Evolutionary conservation across 2,797 vertebrate species (phyloP).

Genomic region (Apogon talboti): DNA sequence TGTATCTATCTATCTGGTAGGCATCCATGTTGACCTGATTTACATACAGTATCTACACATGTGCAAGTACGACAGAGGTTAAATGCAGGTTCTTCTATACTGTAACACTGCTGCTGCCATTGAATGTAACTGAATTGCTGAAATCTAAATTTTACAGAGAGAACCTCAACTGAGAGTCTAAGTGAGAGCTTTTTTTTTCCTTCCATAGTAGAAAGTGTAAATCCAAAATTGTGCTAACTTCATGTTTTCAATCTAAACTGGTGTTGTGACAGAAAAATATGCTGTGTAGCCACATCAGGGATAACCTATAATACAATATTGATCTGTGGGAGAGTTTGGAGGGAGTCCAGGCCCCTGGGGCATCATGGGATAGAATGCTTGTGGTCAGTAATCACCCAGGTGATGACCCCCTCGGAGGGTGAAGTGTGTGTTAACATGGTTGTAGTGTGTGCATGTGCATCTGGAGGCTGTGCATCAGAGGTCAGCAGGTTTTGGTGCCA

Average conservation of each 20-base stretch:
- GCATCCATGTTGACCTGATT: too few species aligned
- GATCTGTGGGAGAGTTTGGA: conserved; percentile 51
- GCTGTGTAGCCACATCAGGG: conserved; percentile 58
- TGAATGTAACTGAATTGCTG: conserved; percentile 24
- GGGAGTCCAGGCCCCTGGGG: conserved; percentile 35
- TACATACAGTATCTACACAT: too few species aligned
- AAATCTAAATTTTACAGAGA: conserved; percentile 33
- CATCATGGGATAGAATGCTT: conserved; percentile 46
- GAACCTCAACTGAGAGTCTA: conserved; percentile 19
- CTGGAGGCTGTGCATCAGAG: conserved; percentile 19
- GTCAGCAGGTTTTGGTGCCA: conserved; percentile 27
- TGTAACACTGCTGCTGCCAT: conserved; percentile 26
- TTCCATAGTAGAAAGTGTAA: conserved; percentile 23
- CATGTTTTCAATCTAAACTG: conserved; percentile 60
- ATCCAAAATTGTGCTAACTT: conserved; percentile 64
- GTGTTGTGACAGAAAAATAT: conserved; percentile 63
- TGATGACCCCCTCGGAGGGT: conserved; percentile 21
- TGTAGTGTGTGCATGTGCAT: not conserved
- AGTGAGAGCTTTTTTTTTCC: not conserved
- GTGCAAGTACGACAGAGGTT: too few species aligned
- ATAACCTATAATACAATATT: conserved; percentile 62
- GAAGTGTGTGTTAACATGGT: conserved; percentile 14
- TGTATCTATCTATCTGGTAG: too few species aligned
- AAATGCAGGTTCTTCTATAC: too few species aligned
- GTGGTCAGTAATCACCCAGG: conserved; percentile 62